Conservation (phyloP, 2,888 invertebrate species). For the Caenorhabditis wallacei region DNA sequence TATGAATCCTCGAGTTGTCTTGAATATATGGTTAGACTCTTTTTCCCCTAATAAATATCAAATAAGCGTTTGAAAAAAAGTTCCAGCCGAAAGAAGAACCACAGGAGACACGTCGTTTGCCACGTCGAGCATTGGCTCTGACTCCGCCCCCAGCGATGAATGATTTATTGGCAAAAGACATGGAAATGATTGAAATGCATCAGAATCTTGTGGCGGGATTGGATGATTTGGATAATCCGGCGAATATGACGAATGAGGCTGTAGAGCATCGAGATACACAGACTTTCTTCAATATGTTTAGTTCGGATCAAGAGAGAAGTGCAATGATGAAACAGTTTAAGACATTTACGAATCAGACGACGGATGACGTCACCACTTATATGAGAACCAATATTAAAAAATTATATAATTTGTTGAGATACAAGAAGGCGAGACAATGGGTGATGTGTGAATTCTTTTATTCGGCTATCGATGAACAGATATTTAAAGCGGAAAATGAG, state of each 20-base stretch:
- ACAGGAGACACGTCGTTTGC: conserved; percentile 33
- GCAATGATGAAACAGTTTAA: conserved; percentile 60
- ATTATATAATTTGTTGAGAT: conserved; percentile 90
- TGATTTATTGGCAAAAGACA: conserved; percentile 35
- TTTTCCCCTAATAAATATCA: no score
- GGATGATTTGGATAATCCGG: conserved; percentile 51
- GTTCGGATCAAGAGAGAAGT: conserved; percentile 40
- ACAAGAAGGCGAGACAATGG: conserved; percentile 89
- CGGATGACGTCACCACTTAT: conserved; percentile 40
- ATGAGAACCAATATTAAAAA: conserved; percentile 71
- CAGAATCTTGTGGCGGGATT: conserved; percentile 46
- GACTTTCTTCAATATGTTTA: conserved; percentile 60
- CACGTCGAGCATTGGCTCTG: conserved; percentile 40
- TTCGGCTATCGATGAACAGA: conserved; percentile 93
- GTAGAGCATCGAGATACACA: conserved; percentile 55
- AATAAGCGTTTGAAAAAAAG: neutral
- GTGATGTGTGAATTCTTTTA: conserved; percentile 99
- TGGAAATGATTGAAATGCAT: conserved; percentile 51
- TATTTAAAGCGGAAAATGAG: conserved; percentile 97
- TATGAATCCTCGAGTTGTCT: conserved; percentile 46
- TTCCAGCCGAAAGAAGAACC: conserved; percentile 35
- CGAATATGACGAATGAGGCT: conserved; percentile 48
- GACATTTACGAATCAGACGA: conserved; percentile 47
- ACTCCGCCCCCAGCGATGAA: conserved; percentile 34
- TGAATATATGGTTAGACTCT: conserved; percentile 29